These are phyloP conservation scores for Dolichomitus sp. DNA, from an alignment of 2,888 invertebrate species.

Conservation along the genomic window DNA sequence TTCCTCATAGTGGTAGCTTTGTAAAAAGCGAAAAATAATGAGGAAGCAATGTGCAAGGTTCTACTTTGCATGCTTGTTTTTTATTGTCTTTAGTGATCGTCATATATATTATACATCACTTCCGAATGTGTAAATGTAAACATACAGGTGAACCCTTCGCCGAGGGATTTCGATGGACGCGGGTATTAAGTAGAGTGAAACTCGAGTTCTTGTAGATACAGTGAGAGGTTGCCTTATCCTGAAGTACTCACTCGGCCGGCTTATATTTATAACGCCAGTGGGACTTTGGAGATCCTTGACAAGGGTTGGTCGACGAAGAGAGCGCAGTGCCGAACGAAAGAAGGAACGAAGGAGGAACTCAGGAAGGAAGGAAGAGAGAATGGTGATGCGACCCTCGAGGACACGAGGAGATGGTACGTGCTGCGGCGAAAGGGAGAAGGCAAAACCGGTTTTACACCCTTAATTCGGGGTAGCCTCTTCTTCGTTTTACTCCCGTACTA, in stretches of 20 bases:
- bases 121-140: not conserved
- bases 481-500: conserved; percentile 1
- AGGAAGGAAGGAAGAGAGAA: conserved; percentile 26
- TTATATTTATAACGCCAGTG: conserved; percentile 64
- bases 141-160: not conserved
- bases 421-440: conserved; percentile 26
- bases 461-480: conserved; percentile 49
- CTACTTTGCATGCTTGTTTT: not conserved
- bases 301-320: conserved; percentile 39
- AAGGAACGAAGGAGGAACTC: conserved; percentile 10
- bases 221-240: conserved; percentile 25
- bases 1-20: no score
- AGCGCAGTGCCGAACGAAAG: conserved; percentile 26
- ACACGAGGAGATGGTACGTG: conserved; percentile 39
- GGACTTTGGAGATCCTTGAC: conserved; percentile 56
- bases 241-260: conserved; percentile 38
- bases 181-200: conserved; percentile 41
- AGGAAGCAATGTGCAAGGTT: no score
- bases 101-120: not conserved
- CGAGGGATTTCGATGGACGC: conserved; percentile 44
- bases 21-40: no score
- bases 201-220: conserved; percentile 21
- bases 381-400: conserved; percentile 55
- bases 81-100: not conserved
- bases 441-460: conserved; percentile 54